These are phyloP conservation scores for Ctenodactylus gundi DNA, from an alignment of 2,113 vertebrate species.

Conservation along the genomic window DNA sequence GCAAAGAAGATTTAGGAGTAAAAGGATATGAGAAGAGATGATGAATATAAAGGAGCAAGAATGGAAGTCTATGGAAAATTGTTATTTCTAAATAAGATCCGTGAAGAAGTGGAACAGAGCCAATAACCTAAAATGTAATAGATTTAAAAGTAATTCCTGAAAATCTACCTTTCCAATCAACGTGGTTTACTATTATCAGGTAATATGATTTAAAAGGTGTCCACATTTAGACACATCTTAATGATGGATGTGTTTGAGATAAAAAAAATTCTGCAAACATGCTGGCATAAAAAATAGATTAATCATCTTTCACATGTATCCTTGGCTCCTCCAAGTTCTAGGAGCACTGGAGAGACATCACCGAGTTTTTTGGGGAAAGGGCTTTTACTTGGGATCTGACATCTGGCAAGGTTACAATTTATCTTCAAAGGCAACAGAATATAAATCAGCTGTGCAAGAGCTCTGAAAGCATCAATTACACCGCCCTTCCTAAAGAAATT, in stretches of 20 bases:
- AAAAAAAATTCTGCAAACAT: neutral
- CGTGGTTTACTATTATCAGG: neutral
- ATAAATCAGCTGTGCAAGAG: neutral
- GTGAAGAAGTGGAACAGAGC: neutral
- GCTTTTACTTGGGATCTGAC: neutral
- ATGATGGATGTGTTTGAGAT: neutral
- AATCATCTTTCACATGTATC: neutral
- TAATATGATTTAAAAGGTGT: neutral
- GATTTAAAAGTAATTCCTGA: neutral
- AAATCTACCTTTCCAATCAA: neutral
- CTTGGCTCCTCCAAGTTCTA: neutral
- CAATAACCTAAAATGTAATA: neutral
- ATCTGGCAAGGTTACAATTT: neutral
- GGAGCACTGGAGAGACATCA: neutral
- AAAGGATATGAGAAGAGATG: neutral
- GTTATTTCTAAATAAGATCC: neutral
- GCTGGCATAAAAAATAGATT: neutral
- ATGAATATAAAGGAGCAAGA: neutral
- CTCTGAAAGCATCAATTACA: constrained; percentile 6
- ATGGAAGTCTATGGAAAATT: neutral
- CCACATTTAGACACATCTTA: neutral
- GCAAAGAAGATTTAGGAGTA: neutral
- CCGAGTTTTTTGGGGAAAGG: neutral
- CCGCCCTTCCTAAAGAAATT: neutral
- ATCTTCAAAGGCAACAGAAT: neutral